phyloP scores from a whole-genome alignment of 92 coral and sea anemone species.

The Pocillopora meandrina region DNA sequence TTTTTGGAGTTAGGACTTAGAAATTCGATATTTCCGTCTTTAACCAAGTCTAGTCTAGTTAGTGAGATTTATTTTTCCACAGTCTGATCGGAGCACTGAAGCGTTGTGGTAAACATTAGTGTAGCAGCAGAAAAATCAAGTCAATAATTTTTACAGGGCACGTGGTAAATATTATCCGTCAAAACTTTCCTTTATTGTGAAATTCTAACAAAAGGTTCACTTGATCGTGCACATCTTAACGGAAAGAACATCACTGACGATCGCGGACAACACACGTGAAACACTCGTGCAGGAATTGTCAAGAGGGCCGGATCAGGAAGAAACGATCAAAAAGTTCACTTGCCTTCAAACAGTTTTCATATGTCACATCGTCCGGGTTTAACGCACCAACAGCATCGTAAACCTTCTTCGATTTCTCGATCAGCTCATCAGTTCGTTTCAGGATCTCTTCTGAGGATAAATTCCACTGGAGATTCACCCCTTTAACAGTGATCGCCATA shows the following conservation, averaged over 20 bases:
- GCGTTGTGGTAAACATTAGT: not conserved
- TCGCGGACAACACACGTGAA: slow-evolving; percentile 29
- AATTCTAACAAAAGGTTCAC: slow-evolving; percentile 3
- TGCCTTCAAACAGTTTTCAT: slow-evolving; percentile 89
- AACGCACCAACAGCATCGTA: slow-evolving; percentile 85
- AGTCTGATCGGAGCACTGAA: not conserved
- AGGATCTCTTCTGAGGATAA: slow-evolving; percentile 81
- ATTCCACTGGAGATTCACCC: slow-evolving; percentile 79
- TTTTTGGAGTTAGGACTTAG: not conserved
- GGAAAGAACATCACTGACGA: not conserved
- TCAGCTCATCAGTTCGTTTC: slow-evolving; percentile 78
- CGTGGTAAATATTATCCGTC: not conserved
- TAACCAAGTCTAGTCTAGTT: not conserved
- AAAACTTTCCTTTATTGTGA: not conserved
- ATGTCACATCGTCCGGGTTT: slow-evolving; percentile 76
- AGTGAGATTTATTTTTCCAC: not conserved
- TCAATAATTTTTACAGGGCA: not conserved
- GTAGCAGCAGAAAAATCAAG: not conserved
- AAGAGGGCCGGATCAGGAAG: not conserved
- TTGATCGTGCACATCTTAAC: not conserved
- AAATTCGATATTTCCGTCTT: not conserved
- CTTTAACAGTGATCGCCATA: slow-evolving; percentile 60
- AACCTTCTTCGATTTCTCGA: slow-evolving; percentile 78
- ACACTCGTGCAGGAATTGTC: slow-evolving; percentile 11
- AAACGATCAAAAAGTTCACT: not conserved